phyloP scores from a whole-genome alignment of 2,797 vertebrate genomes.

The Aplochiton taeniatus region DNA sequence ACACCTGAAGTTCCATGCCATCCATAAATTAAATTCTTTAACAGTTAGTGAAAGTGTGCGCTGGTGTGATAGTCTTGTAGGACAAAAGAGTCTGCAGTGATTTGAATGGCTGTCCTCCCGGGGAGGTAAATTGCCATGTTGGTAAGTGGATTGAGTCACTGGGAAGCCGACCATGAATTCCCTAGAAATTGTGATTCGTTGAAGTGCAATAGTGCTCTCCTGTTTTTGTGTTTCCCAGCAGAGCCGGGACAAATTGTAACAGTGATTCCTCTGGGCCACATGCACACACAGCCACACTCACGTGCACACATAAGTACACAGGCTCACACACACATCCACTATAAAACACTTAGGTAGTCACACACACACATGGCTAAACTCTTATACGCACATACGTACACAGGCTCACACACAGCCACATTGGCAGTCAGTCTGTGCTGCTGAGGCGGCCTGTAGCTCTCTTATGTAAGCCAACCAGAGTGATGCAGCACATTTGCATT shows the following conservation, averaged over 20 bases:
- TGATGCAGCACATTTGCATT: constrained; percentile 67
- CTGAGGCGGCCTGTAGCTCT: constrained; percentile 44
- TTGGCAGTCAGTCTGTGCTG: constrained; percentile 33
- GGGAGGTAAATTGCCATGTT: constrained; percentile 58
- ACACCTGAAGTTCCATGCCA: too few relatives aligned
- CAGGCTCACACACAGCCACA: neutral
- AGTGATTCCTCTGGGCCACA: constrained; percentile 56
- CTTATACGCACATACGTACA: constrained; percentile 1
- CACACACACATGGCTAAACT: too few relatives aligned
- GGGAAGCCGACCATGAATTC: constrained; percentile 63
- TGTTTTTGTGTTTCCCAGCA: neutral
- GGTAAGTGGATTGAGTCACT: constrained; percentile 60
- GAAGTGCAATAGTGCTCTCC: constrained; percentile 46
- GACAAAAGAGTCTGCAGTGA: constrained; percentile 33
- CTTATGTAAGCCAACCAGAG: constrained; percentile 62
- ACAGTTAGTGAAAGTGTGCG: constrained; percentile 13
- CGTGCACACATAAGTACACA: constrained; percentile 24
- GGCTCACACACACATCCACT: constrained; percentile 7
- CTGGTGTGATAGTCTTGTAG: constrained; percentile 20
- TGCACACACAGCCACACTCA: constrained; percentile 27
- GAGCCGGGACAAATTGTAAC: constrained; percentile 59
- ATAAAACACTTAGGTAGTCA: neutral
- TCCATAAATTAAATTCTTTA: too few relatives aligned
- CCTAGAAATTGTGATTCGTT: constrained; percentile 61
- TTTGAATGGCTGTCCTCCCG: constrained; percentile 25